Percentiles rank a stretch among this genome's conserved stretches.
phyloP scores from a whole-genome alignment of 2,888 invertebrate species.

The Spisula solida region DNA sequence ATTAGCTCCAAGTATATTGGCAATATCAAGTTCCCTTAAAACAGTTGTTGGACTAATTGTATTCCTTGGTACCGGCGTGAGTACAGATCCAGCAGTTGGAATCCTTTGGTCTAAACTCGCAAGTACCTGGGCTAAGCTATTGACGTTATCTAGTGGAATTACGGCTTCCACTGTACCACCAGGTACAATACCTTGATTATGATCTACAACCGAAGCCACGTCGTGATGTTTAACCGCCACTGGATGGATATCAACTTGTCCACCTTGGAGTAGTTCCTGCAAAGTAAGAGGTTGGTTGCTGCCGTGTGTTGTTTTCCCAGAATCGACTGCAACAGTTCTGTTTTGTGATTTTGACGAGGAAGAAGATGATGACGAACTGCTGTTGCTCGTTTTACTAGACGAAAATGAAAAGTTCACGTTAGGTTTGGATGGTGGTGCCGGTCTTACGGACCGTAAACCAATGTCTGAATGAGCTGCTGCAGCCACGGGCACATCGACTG shows the following conservation, averaged over 20 bases:
- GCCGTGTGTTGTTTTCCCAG: neutral
- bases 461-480: constrained; percentile 39
- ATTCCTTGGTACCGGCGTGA: constrained; percentile 53
- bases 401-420: constrained; percentile 54
- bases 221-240: constrained; percentile 21
- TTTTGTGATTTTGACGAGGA: constrained; percentile 46
- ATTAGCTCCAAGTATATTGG: constrained; percentile 48
- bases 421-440: constrained; percentile 46
- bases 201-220: constrained; percentile 42
- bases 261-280: constrained; percentile 15
- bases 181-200: constrained; percentile 38
- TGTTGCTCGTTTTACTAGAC: constrained; percentile 53
- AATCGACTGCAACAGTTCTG: neutral
- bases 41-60: constrained; percentile 24
- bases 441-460: constrained; percentile 31
- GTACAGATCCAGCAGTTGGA: constrained; percentile 46
- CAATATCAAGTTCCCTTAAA: constrained; percentile 39
- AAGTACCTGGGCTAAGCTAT: constrained; percentile 57
- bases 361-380: constrained; percentile 60
- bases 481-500: constrained; percentile 8
- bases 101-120: constrained; percentile 43
- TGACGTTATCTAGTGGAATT: constrained; percentile 52
- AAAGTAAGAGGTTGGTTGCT: neutral
- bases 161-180: constrained; percentile 53
- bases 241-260: constrained; percentile 33